These are phyloP conservation scores for Thysanoteuthis rhombus DNA, from an alignment of 2,888 invertebrate genomes.

Conservation along the genomic window DNA sequence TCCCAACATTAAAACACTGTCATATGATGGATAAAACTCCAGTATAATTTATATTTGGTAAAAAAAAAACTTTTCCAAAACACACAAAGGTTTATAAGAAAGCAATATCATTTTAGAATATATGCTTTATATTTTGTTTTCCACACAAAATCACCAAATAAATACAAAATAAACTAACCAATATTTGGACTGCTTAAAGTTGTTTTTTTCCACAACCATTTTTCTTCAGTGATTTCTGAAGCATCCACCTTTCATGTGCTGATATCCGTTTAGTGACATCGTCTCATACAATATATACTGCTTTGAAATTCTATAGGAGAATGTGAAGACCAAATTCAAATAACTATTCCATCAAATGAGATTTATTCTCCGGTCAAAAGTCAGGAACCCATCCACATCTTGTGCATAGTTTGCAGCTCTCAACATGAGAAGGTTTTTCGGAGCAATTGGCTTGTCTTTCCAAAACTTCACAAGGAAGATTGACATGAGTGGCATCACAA, in stretches of 20 bases:
- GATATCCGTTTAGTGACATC: not conserved
- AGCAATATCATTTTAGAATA: too few relatives aligned
- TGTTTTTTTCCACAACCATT: not conserved
- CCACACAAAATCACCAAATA: too few relatives aligned
- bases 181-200: too few relatives aligned
- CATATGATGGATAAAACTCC: too few relatives aligned
- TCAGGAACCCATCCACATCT: conserved; percentile 62
- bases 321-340: not conserved
- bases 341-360: not conserved
- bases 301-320: not conserved
- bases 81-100: too few relatives aligned
- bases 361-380: conserved; percentile 44
- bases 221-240: not conserved
- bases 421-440: conserved; percentile 38
- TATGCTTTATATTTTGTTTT: too few relatives aligned
- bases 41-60: too few relatives aligned
- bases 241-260: not conserved
- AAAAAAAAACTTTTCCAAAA: too few relatives aligned
- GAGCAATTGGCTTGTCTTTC: conserved; percentile 47
- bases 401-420: conserved; percentile 52
- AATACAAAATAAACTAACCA: too few relatives aligned
- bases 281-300: not conserved
- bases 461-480: conserved; percentile 51
- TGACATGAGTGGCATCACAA: conserved; percentile 60
- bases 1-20: too few relatives aligned